These are phyloP conservation scores for Microctonus hyperodae DNA, from an alignment of 2,888 invertebrate species.

Conservation along the genomic window DNA sequence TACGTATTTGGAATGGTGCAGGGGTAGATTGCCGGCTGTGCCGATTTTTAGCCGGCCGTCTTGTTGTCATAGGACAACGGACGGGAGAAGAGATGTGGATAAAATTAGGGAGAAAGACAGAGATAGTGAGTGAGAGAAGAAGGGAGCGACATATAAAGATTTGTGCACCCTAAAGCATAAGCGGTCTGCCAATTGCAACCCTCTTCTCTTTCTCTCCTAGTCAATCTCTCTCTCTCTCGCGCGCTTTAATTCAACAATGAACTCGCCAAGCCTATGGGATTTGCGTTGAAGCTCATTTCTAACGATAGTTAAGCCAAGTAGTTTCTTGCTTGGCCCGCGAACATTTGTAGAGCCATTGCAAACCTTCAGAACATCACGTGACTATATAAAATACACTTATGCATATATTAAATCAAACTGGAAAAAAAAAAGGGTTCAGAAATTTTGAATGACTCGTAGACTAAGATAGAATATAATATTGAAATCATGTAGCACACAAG, in stretches of 20 bases:
- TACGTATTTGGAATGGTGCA: slow-evolving; percentile 58
- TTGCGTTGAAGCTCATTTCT: slow-evolving; percentile 26
- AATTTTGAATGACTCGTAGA: background rate
- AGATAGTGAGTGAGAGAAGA: slow-evolving; percentile 20
- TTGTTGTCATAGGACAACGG: slow-evolving; percentile 61
- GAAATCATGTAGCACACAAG: background rate
- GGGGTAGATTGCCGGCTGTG: slow-evolving; percentile 52
- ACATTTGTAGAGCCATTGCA: slow-evolving; percentile 3
- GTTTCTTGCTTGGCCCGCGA: slow-evolving; percentile 4
- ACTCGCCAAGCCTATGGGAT: slow-evolving; percentile 32
- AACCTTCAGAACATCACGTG: background rate
- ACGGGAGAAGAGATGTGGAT: slow-evolving; percentile 23
- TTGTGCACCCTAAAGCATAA: slow-evolving; percentile 18
- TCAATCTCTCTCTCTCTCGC: slow-evolving; percentile 2
- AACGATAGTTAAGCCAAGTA: background rate
- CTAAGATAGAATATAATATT: background rate
- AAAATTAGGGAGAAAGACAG: slow-evolving; percentile 26
- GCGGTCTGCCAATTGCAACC: background rate
- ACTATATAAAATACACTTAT: background rate
- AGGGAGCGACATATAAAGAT: slow-evolving; percentile 22
- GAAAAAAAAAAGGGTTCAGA: background rate
- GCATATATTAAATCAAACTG: background rate
- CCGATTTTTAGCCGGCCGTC: slow-evolving; percentile 57
- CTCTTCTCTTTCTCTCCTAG: background rate
- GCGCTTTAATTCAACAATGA: slow-evolving; percentile 27